phyloP scores from a whole-genome alignment of 1,140 invertebrate genomes.

The Plectrocnemia conspersa region DNA sequence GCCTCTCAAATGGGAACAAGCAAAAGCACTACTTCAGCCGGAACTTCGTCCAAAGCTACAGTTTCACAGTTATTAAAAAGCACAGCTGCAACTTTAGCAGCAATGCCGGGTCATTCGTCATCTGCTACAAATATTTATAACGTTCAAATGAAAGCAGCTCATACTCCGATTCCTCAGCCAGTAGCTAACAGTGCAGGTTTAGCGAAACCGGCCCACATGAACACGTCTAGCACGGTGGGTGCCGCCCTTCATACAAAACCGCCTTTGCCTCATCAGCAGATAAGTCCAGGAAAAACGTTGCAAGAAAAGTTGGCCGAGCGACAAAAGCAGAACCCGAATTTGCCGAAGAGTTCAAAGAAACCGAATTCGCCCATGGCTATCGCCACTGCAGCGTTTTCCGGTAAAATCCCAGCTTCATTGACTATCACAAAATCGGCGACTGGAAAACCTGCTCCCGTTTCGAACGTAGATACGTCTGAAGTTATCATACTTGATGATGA shows the following conservation, averaged over 20 bases:
- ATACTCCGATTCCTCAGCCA: background rate
- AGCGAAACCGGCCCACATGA: conserved; percentile 43
- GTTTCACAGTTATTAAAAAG: background rate
- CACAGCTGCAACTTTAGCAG: conserved; percentile 2
- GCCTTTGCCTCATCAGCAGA: conserved; percentile 43
- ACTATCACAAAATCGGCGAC: conserved; percentile 42
- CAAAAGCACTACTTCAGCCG: background rate
- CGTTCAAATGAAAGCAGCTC: conserved; percentile 20
- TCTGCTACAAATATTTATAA: conserved; percentile 2
- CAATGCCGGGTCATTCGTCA: conserved; percentile 4
- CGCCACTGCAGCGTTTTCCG: conserved; percentile 41
- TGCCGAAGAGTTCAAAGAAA: conserved; percentile 15
- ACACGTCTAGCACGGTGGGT: conserved; percentile 38
- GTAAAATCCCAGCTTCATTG: conserved; percentile 46
- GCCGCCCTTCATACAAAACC: conserved; percentile 42
- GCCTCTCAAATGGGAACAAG: background rate
- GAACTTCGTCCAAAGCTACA: background rate
- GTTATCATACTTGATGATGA: conserved; percentile 51
- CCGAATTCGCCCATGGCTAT: conserved; percentile 28
- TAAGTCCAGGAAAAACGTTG: conserved; percentile 55
- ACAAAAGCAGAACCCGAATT: conserved; percentile 49
- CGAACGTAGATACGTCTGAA: conserved; percentile 43
- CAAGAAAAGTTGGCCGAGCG: conserved; percentile 59
- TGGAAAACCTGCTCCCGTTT: no score
- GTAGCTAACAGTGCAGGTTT: conserved; percentile 19